Percentiles rank a stretch among this genome's conserved stretches.
Evolutionary conservation across 2,113 vertebrate species (phyloP).

Genomic region (Caloenas nicobarica): DNA sequence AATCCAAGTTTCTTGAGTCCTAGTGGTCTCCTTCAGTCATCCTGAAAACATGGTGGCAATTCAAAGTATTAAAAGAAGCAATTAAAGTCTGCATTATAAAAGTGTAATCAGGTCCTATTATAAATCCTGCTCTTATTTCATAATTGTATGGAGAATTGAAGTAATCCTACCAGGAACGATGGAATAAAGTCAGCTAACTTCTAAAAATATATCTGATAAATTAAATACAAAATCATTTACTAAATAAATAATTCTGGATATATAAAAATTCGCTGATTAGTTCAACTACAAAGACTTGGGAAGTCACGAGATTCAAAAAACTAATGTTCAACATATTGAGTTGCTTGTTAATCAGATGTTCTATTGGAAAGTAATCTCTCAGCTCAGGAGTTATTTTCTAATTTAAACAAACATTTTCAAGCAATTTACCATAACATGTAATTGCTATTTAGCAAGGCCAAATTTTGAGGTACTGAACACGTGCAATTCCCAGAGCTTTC

Average conservation of each 20-base stretch:
- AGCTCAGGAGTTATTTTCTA: neutral
- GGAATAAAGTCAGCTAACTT: neutral
- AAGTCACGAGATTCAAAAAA: neutral
- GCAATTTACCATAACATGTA: neutral
- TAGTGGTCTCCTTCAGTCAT: neutral
- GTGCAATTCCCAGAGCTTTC: neutral
- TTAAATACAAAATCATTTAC: neutral
- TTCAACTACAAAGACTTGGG: neutral
- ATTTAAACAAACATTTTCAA: neutral
- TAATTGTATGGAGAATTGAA: neutral
- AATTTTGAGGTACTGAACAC: neutral
- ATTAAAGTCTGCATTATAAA: neutral
- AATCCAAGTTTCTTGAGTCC: neutral
- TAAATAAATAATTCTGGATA: neutral
- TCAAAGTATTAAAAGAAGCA: neutral
- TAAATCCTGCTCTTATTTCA: neutral
- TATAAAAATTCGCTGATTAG: neutral
- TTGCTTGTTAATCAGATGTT: neutral
- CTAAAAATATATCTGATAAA: neutral
- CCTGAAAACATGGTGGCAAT: neutral
- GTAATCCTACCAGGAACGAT: neutral
- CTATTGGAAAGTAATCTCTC: neutral
- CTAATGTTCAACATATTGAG: neutral
- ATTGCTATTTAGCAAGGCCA: neutral
- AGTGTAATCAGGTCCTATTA: neutral